A percentile compares a stretch with the other conserved stretches of the same genome.
Conservation (phyloP, 2,113 vertebrate genomes). For the Emydura subglobosa region DNA sequence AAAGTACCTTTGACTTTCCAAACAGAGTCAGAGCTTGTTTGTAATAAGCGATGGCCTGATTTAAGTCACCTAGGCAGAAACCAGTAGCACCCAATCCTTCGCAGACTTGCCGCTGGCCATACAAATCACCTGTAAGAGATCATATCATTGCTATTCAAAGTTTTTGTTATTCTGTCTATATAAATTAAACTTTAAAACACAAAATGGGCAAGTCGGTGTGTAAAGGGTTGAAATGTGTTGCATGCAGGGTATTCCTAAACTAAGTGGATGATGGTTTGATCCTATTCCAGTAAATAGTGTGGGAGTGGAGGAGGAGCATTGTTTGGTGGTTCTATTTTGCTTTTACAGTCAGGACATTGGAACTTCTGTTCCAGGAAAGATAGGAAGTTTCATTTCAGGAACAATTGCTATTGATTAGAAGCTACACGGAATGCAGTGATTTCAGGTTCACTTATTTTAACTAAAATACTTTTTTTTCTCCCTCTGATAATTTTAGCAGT, state of each 20-base stretch:
- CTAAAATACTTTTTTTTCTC: not conserved
- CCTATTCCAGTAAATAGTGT: not conserved
- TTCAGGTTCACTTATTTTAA: not conserved
- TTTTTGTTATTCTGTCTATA: not conserved
- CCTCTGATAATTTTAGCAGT: not conserved
- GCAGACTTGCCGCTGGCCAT: constrained; percentile 26
- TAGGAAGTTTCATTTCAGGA: not conserved
- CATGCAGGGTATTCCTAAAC: not conserved
- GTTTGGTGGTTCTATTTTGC: not conserved
- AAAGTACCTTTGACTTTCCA: constrained; percentile 66
- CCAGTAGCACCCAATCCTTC: not conserved
- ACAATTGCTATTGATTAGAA: constrained; percentile 23
- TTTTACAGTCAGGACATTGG: not conserved
- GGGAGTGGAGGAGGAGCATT: not conserved
- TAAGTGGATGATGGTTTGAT: not conserved
- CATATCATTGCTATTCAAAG: not conserved
- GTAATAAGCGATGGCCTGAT: constrained; percentile 29
- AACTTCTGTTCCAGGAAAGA: not conserved
- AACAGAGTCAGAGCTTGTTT: constrained; percentile 62
- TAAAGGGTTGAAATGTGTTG: not conserved
- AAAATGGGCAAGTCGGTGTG: not conserved
- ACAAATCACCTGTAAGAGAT: constrained; percentile 7
- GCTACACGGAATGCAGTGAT: not conserved
- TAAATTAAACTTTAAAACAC: constrained; percentile 16
- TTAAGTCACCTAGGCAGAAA: not conserved